Conservation (phyloP, 2,797 vertebrate species). For the Todus mexicanus region DNA sequence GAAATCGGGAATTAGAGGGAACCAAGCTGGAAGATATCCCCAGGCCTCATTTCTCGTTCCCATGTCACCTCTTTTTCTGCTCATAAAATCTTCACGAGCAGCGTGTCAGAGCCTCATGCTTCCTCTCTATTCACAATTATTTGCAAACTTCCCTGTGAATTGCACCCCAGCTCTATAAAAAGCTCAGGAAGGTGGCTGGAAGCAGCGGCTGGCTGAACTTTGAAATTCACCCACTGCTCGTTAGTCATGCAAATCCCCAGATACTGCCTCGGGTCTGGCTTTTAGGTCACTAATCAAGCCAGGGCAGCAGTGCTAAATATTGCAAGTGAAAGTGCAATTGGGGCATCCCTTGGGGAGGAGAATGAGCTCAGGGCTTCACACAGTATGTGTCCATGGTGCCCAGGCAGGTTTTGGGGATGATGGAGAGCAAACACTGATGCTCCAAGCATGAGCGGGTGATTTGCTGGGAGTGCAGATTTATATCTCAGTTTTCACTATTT, state of each 20-base stretch:
- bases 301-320: not conserved
- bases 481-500: not conserved
- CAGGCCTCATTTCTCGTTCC: not conserved
- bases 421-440: not conserved
- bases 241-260: conserved; percentile 47
- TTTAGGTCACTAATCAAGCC: conserved; percentile 25
- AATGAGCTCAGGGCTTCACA: rapidly evolving
- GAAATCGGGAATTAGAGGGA: not conserved
- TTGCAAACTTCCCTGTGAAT: conserved; percentile 61
- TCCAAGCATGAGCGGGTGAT: not conserved
- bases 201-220: not conserved
- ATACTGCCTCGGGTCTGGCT: not conserved
- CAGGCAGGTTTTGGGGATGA: not conserved
- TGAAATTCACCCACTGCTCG: conserved; percentile 40
- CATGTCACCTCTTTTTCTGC: conserved; percentile 17
- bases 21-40: not conserved
- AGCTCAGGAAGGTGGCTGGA: conserved; percentile 34
- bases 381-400: rapidly evolving
- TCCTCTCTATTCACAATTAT: conserved; percentile 47
- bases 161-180: conserved; percentile 46
- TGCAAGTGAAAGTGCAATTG: conserved; percentile 23
- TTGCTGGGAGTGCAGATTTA: not conserved
- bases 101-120: conserved; percentile 6
- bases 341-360: not conserved
- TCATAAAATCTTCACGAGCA: conserved; percentile 34